These are phyloP conservation scores for Halcyon malimbica DNA, from an alignment of 2,113 vertebrate species.

Conservation along the genomic window DNA sequence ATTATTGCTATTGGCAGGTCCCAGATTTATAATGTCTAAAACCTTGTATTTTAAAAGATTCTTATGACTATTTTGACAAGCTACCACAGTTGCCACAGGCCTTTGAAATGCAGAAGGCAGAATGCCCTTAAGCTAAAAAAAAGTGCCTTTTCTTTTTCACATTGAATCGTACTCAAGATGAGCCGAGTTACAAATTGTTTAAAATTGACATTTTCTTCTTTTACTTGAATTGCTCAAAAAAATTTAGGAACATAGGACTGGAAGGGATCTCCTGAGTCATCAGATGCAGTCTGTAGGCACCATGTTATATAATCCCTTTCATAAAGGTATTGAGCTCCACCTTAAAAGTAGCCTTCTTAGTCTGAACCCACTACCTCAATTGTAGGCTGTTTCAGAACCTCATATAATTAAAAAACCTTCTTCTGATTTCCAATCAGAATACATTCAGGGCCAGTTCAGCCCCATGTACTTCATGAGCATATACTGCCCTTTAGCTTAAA, in stretches of 20 bases:
- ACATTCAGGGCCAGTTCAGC: neutral
- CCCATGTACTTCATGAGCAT: neutral
- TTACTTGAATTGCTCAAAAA: conserved; percentile 8
- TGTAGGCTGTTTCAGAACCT: neutral
- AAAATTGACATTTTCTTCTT: conserved; percentile 24
- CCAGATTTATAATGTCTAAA: neutral
- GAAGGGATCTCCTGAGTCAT: conserved; percentile 24
- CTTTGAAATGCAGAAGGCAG: conserved; percentile 30
- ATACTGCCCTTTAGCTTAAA: neutral
- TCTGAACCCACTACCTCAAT: neutral
- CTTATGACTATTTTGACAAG: neutral
- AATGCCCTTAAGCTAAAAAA: conserved; percentile 1
- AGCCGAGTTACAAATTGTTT: neutral
- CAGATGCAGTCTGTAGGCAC: neutral
- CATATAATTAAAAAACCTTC: neutral
- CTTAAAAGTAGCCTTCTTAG: conserved; percentile 12
- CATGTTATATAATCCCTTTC: neutral
- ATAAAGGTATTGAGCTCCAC: neutral
- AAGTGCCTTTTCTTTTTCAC: conserved; percentile 8
- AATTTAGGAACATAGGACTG: neutral
- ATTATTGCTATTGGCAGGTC: neutral
- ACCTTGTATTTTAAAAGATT: neutral
- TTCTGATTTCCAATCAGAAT: neutral
- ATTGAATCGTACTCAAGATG: neutral
- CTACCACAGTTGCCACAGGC: neutral